Conservation (phyloP, 2,888 invertebrate species). For the Capitulum mitella region DNA sequence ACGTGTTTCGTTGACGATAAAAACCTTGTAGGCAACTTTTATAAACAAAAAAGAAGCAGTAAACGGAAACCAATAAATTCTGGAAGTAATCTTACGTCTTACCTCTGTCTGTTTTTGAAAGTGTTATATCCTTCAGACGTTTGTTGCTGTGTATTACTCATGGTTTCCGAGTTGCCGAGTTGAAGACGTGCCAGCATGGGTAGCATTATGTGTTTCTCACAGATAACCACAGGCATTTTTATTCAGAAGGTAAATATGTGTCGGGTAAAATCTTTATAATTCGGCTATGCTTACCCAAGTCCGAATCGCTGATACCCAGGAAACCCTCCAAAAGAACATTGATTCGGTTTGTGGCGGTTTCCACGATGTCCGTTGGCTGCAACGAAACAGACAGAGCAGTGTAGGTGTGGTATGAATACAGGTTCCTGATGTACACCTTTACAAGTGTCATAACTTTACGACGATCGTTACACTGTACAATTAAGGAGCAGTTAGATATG, state of each 20-base stretch:
- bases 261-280: not conserved
- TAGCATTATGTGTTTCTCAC: not conserved
- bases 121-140: too few relatives aligned
- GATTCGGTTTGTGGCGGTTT: slow-evolving; percentile 81
- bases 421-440: not conserved
- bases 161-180: not conserved
- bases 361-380: slow-evolving; percentile 71
- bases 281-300: slow-evolving; percentile 57
- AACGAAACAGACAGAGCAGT: not conserved
- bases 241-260: not conserved
- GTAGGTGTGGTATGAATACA: not conserved
- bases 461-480: not conserved
- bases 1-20: too few relatives aligned
- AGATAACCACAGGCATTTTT: too few relatives aligned
- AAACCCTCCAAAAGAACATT: slow-evolving; percentile 85
- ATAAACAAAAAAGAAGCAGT: too few relatives aligned
- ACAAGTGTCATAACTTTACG: not conserved
- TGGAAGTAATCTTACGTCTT: too few relatives aligned
- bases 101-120: too few relatives aligned
- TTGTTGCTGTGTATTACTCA: too few relatives aligned
- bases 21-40: too few relatives aligned
- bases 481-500: not conserved
- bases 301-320: slow-evolving; percentile 93
- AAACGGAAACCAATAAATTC: too few relatives aligned
- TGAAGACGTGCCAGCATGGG: not conserved